Base-by-base conservation (phyloP, 2,113 vertebrate species). In the Perca fluviatilis region DNA sequence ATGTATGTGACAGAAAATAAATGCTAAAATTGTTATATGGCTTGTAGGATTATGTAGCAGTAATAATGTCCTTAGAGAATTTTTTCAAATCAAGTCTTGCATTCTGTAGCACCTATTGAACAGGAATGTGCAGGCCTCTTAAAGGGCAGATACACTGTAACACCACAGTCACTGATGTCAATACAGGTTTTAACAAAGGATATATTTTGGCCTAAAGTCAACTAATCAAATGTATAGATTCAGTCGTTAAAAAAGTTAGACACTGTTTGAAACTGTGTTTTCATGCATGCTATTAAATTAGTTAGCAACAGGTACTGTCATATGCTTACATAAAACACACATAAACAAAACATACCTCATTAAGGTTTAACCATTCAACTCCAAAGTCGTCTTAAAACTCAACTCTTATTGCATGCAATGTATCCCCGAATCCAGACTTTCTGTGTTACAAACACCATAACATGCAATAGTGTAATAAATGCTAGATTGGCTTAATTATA, bases 401-500 rank as follows among this genome's bases (percentile, higher is more conserved):
- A 49, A 23, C 8, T n/a, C 19, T n/a, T 13, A 43, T 6, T 3
- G 5, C 27, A 51, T 46, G n/a, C 21, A 36, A 46, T 13, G 13
- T 23, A 3, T 33, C 16, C 9, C 27, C 61, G 47, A 36, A 54
- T 49, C 30, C 23, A 46, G 19, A 19, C 50, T 19, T 47, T 58
- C 6, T 50, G 58, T 74, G 62, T 30, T 36, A 53, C 25, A 46
- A 56, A 60, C 36, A 43, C 11, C 8, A 27, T 21, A 60, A 72
- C 56, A 56, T 47, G 49, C 21, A 79, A 9, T 40, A 36, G 36
- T 74, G 27, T 16, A 61, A 19, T 54, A 77, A 54, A 58, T 18
- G 30, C 40, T 46, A 25, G 11, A 47, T 47, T 51, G 53, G 80
- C 76, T 71, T 82, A 66, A 79, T 75, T 56, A 75, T 81, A 18